These are phyloP conservation scores for Caenorhabditis sp. DNA, from an alignment of 2,888 invertebrate genomes.

Conservation along the genomic window DNA sequence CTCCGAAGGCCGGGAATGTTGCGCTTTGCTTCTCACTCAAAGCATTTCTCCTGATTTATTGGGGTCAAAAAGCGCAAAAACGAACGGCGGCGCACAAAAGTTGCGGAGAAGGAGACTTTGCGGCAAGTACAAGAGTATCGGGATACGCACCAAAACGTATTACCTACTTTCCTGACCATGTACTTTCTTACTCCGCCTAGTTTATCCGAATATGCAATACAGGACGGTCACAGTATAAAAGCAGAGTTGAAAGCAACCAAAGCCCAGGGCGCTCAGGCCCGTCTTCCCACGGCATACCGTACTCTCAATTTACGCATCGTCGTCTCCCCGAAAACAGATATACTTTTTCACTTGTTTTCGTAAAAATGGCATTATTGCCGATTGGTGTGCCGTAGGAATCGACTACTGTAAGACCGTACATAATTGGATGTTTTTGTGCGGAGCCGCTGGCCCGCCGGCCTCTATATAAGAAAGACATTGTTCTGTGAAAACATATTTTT, in stretches of 20 bases:
- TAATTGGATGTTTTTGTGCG: constrained; percentile 20
- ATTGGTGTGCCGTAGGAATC: not conserved
- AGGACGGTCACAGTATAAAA: constrained; percentile 5
- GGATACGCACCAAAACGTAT: constrained; percentile 5
- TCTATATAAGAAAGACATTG: constrained; percentile 12
- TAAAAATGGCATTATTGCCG: not conserved
- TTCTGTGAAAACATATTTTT: not conserved
- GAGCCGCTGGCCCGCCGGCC: not conserved
- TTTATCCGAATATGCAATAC: constrained; percentile 2
- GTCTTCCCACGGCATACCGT: constrained; percentile 15
- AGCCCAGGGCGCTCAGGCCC: not conserved
- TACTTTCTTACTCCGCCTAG: constrained; percentile 20
- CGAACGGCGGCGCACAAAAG: constrained; percentile 27
- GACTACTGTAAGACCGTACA: not conserved
- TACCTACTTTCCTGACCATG: constrained; percentile 17
- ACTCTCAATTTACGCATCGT: not conserved
- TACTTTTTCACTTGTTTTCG: constrained; percentile 24
- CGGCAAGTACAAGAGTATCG: constrained; percentile 34
- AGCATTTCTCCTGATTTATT: not conserved
- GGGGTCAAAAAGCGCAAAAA: constrained; percentile 24
- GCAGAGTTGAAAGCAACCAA: not conserved
- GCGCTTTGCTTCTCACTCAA: constrained; percentile 6
- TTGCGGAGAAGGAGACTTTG: constrained; percentile 13
- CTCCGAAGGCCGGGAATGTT: constrained; percentile 11
- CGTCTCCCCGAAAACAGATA: constrained; percentile 9